Evolutionary conservation across 2,113 vertebrate genomes (phyloP).

Genomic region (Vulpes vulpes): DNA sequence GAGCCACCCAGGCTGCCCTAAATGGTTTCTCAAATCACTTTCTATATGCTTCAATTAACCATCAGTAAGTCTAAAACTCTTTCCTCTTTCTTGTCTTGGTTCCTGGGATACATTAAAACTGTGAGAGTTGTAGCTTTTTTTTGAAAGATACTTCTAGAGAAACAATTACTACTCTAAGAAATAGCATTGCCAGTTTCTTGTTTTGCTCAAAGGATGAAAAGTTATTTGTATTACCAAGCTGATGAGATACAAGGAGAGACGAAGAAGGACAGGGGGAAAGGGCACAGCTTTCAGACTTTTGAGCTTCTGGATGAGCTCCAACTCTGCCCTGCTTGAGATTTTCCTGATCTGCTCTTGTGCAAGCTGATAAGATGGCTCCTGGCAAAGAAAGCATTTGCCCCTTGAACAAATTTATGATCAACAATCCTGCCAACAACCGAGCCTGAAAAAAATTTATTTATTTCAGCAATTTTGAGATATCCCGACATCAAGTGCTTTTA

Average conservation of each 20-base stretch:
- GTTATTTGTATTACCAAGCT: constrained; percentile 54
- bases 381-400: neutral
- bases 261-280: neutral
- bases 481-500: constrained; percentile 52
- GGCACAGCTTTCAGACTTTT: neutral
- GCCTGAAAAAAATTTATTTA: constrained; percentile 24
- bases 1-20: no score
- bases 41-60: neutral
- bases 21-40: neutral
- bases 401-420: constrained; percentile 61
- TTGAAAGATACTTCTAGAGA: constrained; percentile 37
- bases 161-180: constrained; percentile 38
- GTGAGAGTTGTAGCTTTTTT: neutral
- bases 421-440: constrained; percentile 48
- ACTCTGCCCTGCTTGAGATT: neutral
- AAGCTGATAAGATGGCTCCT: neutral
- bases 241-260: constrained; percentile 34
- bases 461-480: constrained; percentile 58
- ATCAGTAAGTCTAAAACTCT: neutral
- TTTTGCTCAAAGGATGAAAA: constrained; percentile 59
- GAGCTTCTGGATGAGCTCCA: constrained; percentile 51
- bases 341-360: constrained; percentile 30
- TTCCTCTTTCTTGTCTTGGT: neutral
- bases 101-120: neutral
- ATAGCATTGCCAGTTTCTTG: neutral